Conservation (phyloP, 1,140 invertebrate genomes). For the Elysia chlorotica region DNA sequence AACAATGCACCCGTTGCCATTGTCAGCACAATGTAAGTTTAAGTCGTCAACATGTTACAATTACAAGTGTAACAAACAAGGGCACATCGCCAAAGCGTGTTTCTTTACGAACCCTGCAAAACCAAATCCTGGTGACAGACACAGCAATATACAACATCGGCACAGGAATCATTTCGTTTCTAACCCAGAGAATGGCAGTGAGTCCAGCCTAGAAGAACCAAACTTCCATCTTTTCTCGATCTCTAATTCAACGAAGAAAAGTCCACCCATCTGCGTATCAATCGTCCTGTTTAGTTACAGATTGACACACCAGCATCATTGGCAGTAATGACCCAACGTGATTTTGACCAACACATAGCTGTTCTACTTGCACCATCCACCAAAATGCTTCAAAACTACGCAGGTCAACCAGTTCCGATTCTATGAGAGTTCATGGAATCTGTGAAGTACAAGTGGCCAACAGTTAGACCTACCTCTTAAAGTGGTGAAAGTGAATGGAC, state of each 20-base stretch:
- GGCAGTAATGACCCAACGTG: not conserved
- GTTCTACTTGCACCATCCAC: not conserved
- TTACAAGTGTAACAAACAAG: not conserved
- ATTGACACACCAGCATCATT: not conserved
- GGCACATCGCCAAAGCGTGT: not conserved
- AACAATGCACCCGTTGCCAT: not conserved
- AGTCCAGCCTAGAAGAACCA: not conserved
- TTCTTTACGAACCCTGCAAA: not conserved
- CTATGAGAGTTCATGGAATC: too few relatives aligned
- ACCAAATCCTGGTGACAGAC: not conserved
- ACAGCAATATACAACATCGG: not conserved
- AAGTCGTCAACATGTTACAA: not conserved
- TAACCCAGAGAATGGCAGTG: too few relatives aligned
- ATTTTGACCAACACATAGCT: not conserved
- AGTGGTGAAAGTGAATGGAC: too few relatives aligned
- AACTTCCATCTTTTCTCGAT: not conserved
- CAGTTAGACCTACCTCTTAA: too few relatives aligned
- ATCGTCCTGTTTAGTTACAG: not conserved
- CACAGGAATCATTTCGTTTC: too few relatives aligned
- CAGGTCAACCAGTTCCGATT: too few relatives aligned
- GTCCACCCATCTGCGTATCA: not conserved
- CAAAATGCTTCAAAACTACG: not conserved
- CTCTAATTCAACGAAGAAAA: not conserved
- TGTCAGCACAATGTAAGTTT: not conserved
- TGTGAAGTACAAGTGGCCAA: too few relatives aligned